Evolutionary conservation across 2,888 invertebrate genomes (phyloP).

Genomic region (Osmoderma eremita): DNA sequence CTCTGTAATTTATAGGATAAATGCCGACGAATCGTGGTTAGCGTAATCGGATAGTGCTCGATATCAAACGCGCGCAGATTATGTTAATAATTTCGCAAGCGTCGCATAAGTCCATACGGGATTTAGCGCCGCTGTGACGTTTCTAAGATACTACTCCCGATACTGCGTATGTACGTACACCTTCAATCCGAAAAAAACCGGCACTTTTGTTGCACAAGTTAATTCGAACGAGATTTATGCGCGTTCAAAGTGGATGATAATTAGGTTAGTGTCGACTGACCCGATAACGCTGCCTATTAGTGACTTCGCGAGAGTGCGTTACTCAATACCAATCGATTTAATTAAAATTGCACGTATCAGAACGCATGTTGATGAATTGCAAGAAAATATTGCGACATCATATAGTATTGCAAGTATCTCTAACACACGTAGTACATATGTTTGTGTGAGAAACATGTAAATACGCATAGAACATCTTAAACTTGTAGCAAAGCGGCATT

Average conservation of each 20-base stretch:
- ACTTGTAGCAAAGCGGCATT: too few species aligned
- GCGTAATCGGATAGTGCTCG: background rate
- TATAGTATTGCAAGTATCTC: background rate
- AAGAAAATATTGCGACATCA: constrained; percentile 22
- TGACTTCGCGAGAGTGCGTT: constrained; percentile 7
- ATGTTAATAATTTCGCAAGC: constrained; percentile 18
- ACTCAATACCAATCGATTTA: constrained; percentile 25
- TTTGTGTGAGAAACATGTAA: background rate
- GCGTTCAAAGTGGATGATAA: constrained; percentile 19
- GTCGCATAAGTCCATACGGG: background rate
- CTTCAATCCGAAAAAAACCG: background rate
- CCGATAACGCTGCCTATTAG: constrained; percentile 18
- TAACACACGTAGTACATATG: too few species aligned
- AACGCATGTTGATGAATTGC: constrained; percentile 33
- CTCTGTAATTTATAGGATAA: background rate
- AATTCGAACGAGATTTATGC: constrained; percentile 22
- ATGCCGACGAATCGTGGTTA: background rate
- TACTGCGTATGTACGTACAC: constrained; percentile 1
- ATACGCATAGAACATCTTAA: too few species aligned
- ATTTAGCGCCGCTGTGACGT: constrained; percentile 11
- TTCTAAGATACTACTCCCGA: background rate
- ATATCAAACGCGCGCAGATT: constrained; percentile 4
- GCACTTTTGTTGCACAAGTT: constrained; percentile 13
- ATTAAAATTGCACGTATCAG: constrained; percentile 36
- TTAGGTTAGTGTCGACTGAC: constrained; percentile 7